Base-by-base conservation (phyloP, 2,113 vertebrate genomes). In the Jacana jacana region DNA sequence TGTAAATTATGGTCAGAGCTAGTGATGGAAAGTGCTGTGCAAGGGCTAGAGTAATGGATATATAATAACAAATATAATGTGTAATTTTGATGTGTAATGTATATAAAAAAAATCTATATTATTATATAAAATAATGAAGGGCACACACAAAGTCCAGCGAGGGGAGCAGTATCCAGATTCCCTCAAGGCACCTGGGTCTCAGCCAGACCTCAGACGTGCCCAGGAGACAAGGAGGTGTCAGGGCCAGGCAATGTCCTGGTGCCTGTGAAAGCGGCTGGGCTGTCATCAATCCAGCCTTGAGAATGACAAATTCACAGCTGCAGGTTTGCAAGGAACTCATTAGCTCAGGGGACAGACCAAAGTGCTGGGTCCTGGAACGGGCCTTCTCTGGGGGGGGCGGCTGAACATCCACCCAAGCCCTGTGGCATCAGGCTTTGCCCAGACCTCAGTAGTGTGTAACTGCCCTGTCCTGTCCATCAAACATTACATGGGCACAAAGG, bases 391-490 rank as follows among this genome's bases (percentile, higher is more conserved):
- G 33, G 54, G 55, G 75, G 35, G 25, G 60, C 1, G 25, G 60
- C 1, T 23, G 42, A 49, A 20, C 20, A 39, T 27, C 60, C 87
- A 66, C 55, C 55, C 64, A 20, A 69, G 9, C 35, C 25, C 81
- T 58, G 37, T 5, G 25, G 54, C 8, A 10, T 31, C 7, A 39
- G 30, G 68, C 76, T 55, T 20, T 3, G 72, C 33, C 51, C 51
- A 81, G 46, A 18, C 28, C 42, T 81, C 64, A 30, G 81, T 2
- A 10, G 44, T 10, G 14, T 18, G 17, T 15, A 25, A 4, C 86
- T 39, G 78, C 11, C 33, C 31, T 0, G 0, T 7, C 17, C 2
- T 18, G 15, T 44, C 8, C 2, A 20, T 13, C 44, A 11, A 1
- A 35, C 24, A 4, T 24, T 13, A 4, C n/a, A 7, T 0, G 2